Evolutionary conservation across 2,797 vertebrate genomes (phyloP).

Genomic region (Gymnothorax javanicus): DNA sequence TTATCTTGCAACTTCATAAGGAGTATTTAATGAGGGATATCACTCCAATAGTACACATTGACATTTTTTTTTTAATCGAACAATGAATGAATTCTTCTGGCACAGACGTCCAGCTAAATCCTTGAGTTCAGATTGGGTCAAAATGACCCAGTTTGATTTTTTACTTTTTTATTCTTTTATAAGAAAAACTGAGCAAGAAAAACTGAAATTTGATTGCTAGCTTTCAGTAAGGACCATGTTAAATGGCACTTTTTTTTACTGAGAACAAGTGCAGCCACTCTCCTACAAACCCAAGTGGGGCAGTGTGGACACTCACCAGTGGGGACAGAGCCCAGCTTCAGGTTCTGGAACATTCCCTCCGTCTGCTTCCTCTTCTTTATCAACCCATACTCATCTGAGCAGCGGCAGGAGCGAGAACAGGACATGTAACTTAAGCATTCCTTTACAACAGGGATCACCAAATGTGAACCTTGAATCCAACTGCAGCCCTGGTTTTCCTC

Average conservation of each 20-base stretch:
- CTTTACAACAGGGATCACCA: too few relatives aligned
- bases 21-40: neutral
- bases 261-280: too few relatives aligned
- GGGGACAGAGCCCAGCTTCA: conserved; percentile 77
- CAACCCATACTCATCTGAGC: conserved; percentile 82
- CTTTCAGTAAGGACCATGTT: too few relatives aligned
- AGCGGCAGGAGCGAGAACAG: neutral
- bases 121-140: too few relatives aligned
- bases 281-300: neutral
- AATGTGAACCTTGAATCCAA: neutral
- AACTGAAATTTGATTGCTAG: too few relatives aligned
- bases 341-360: conserved; percentile 80
- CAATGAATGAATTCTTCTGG: too few relatives aligned
- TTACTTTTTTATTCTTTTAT: neutral
- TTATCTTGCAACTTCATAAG: neutral
- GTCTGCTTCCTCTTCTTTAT: conserved; percentile 88
- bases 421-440: neutral
- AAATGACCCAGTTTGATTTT: neutral
- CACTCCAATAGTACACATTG: neutral
- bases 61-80: too few relatives aligned
- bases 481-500: neutral
- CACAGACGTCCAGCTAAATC: too few relatives aligned
- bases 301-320: conserved; percentile 60
- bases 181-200: neutral
- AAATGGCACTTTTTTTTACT: too few relatives aligned